Percentiles rank a stretch among this genome's conserved stretches.
These are phyloP conservation scores for Sapajus apella DNA, from an alignment of 2,113 vertebrate species.

Conservation along the genomic window DNA sequence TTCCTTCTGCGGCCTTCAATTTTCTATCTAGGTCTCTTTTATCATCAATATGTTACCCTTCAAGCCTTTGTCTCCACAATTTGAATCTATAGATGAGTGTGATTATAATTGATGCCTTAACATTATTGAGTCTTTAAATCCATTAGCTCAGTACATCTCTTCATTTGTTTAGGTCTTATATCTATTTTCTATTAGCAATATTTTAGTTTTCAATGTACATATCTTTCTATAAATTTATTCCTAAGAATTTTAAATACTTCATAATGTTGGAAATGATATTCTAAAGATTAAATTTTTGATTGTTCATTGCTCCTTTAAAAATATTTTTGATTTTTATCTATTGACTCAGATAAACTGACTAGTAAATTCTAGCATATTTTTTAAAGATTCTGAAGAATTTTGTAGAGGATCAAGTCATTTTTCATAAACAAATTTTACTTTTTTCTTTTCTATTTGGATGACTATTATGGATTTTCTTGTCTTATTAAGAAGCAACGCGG, in stretches of 20 bases:
- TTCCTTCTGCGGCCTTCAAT: background rate
- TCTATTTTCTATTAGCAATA: background rate
- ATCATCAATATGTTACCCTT: background rate
- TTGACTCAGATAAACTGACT: background rate
- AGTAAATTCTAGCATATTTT: background rate
- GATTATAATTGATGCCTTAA: background rate
- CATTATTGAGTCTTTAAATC: background rate
- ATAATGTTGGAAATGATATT: background rate
- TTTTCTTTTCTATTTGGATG: background rate
- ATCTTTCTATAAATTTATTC: background rate
- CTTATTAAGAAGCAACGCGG: background rate
- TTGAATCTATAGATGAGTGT: background rate
- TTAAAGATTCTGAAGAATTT: background rate
- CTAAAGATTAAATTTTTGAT: background rate
- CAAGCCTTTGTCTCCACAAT: background rate
- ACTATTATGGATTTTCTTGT: background rate
- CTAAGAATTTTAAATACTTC: background rate
- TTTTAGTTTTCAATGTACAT: background rate
- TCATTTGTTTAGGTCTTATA: background rate
- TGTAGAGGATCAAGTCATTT: background rate
- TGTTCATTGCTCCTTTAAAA: background rate
- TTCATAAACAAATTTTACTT: background rate
- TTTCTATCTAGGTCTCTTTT: background rate
- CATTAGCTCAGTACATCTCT: background rate
- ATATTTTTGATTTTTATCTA: background rate